Base-by-base conservation (phyloP, 1,140 invertebrate genomes). In the Linepithema humile region DNA sequence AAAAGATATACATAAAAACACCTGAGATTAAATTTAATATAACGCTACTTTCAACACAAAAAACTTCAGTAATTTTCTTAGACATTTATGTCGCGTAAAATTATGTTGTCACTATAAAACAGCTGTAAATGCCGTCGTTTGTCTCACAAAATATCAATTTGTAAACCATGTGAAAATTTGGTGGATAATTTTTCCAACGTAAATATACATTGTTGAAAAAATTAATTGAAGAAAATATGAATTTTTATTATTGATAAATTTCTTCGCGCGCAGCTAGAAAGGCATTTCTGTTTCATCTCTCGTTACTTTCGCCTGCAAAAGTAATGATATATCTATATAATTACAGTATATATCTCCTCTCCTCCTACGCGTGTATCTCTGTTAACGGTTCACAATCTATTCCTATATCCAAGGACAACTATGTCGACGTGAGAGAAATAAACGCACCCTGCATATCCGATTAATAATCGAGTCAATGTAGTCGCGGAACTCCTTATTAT, bases 251-350 rank as follows among this genome's bases (percentile, higher is more conserved):
- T n/a, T n/a, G n/a, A n/a, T n/a, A 59, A 59, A 29, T 32, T 59
- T 74, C 9, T 40, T 62, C 17, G 55, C 45, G 17, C 57, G 35
- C 48, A 45, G 20, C 29, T 48, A 74, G 20, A 40, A 83, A 83
- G 15, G 40, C 72, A 82, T 82, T 59, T 55, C 38, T 32, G 38
- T 53, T 64, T 83, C 59, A 32, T 69, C 62, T 57, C 23, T 77
- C 53, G 53, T 78, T 88, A 89, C 83, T 89, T 86, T 89, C 69
- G 82, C 80, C 85, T 82, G 84, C 73, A 86, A 86, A 88, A 87
- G 74, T 89, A 60, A 89, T 75, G 85, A 86, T 83, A 50, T 32
- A 64, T 60, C 43, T 38, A 59, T 64, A 59, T 50, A 72, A 43
- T 70, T 35, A 45, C 32, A 38, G 48, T 50, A 64, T 50, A 50